Conservation (phyloP, 2,797 vertebrate species). For the Halcyon chelicuti region DNA sequence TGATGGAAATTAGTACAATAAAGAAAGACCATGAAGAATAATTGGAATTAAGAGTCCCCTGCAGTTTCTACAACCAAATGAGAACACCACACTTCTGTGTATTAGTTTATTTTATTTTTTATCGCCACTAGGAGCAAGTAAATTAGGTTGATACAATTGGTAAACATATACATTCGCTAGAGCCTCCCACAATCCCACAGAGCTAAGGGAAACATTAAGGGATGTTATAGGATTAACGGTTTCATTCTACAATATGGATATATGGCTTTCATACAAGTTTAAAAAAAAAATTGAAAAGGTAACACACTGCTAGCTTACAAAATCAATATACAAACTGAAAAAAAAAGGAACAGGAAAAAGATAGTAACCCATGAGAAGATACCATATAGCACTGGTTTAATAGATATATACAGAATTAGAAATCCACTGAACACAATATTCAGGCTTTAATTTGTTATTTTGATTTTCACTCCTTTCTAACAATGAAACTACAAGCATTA, state of each 20-base stretch:
- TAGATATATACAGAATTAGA: slow-evolving; percentile 62
- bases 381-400: slow-evolving; percentile 54
- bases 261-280: slow-evolving; percentile 64
- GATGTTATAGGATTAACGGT: slow-evolving; percentile 62
- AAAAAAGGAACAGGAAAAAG: neutral
- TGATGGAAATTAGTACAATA: neutral
- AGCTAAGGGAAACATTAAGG: slow-evolving; percentile 55
- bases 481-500: neutral
- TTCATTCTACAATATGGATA: slow-evolving; percentile 50
- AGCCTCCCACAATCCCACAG: slow-evolving; percentile 25
- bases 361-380: slow-evolving; percentile 18
- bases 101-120: slow-evolving; percentile 67
- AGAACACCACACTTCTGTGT: neutral
- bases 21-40: neutral
- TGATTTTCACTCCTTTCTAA: slow-evolving; percentile 12
- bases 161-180: slow-evolving; percentile 39
- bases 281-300: slow-evolving; percentile 56
- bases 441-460: slow-evolving; percentile 36
- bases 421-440: slow-evolving; percentile 9
- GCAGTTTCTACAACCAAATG: neutral
- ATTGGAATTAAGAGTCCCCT: neutral
- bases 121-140: slow-evolving; percentile 55
- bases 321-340: slow-evolving; percentile 55
- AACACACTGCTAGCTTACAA: slow-evolving; percentile 62
- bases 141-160: slow-evolving; percentile 40